Evolutionary conservation across 35 echinoderm and acorn worm genomes (phyloP), one percentile per base, ranked within the genome.

Genomic region (Ophioderma brevispina): DNA sequence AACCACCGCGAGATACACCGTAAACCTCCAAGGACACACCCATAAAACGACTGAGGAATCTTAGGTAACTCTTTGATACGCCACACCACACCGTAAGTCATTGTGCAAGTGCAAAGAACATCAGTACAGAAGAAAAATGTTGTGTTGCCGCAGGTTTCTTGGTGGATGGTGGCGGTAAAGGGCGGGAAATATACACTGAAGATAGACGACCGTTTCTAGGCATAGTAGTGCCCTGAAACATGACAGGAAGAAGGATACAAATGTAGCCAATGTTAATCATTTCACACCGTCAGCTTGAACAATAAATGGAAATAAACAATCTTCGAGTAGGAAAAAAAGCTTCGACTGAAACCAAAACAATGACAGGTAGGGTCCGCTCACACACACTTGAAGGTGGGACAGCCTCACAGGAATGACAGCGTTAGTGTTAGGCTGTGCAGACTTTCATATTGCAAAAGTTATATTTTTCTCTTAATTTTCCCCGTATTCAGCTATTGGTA

Each of bases 61-160:
- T 99, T 1, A 55, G 94, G n/a, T n/a, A n/a, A 32, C 81, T 99
- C 13, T 99, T 95, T 77, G 97, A 99, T 76, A 92, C 97, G 23
- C 97, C 97, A 35, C 97, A 99, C 82, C n/a, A 99, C 97, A 38
- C 97, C 97, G 8, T 95, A 99, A 34, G 92, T 94, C 38, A 80
- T 99, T 21, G 46, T 99, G 79, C 89, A 84, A 85, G 85, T 79
- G 33, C 79, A 92, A 80, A 84, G 79, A 37, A 52, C 38, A 39
- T 85, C 84, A 28, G 75, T 41, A 10, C 91, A 82, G 50, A 85
- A 52, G 79, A 76, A 85, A 36, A 86, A 32, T 96, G 88, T 38
- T 64, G 52, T 49, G 55, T 78, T 38, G 89, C 80, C 50, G 89
- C 79, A 32, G 81, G 55, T 46, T 82, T 91, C 70, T 85, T 81